These are phyloP conservation scores for Cossypha niveicapilla DNA, from an alignment of 2,797 vertebrate species.

Conservation along the genomic window DNA sequence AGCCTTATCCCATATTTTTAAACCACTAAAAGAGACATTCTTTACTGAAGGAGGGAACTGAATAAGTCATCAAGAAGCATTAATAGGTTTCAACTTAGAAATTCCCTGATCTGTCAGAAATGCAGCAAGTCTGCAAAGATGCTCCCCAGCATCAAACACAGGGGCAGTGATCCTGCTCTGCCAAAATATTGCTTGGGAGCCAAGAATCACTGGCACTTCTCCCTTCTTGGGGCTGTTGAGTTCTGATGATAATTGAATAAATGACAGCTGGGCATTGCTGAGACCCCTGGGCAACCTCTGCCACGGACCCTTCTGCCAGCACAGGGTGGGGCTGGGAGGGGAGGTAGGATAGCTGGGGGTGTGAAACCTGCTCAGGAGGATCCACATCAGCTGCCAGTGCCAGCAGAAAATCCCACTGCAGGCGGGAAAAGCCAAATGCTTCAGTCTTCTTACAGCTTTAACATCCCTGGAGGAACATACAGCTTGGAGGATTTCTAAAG, in stretches of 20 bases:
- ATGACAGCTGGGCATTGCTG: neutral
- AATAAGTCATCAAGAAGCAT: neutral
- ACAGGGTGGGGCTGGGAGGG: no score
- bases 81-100: neutral
- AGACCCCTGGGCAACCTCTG: neutral
- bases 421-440: neutral
- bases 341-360: no score
- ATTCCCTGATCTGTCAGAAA: neutral
- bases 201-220: neutral
- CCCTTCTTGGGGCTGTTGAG: neutral
- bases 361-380: neutral
- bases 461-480: neutral
- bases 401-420: neutral
- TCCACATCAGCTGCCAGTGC: neutral
- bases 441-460: neutral
- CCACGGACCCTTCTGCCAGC: accelerated
- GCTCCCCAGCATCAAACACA: neutral
- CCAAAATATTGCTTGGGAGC: neutral
- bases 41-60: neutral
- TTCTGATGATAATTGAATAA: neutral
- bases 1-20: neutral
- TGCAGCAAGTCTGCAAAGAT: neutral
- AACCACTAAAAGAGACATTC: neutral
- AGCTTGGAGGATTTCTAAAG: neutral
- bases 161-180: neutral